Conservation (phyloP, 2,113 vertebrate genomes). For the Ameiurus melas region DNA sequence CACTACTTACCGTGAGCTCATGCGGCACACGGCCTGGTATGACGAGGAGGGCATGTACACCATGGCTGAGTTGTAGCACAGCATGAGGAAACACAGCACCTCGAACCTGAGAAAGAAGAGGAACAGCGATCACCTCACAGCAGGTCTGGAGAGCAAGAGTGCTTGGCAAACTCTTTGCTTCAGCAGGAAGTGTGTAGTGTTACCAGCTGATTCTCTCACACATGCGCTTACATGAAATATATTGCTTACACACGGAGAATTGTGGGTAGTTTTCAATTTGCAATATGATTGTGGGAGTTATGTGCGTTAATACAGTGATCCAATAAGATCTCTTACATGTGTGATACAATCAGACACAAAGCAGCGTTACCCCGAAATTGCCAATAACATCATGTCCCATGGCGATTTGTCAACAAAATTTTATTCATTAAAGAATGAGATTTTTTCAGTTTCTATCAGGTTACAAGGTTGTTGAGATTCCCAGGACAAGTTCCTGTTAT, state of each 20-base stretch:
- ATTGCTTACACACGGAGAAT: background rate
- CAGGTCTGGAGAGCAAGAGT: background rate
- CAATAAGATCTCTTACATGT: background rate
- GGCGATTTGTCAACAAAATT: background rate
- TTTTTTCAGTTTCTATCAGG: too few relatives aligned
- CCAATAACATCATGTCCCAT: background rate
- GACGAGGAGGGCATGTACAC: conserved; percentile 96
- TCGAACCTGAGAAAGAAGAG: conserved; percentile 84
- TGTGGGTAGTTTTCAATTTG: background rate
- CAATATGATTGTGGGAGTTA: background rate
- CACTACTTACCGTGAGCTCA: conserved; percentile 90
- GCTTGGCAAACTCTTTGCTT: conserved; percentile 39
- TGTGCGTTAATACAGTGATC: background rate
- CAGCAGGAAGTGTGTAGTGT: background rate
- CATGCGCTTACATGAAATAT: background rate
- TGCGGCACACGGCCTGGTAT: conserved; percentile 91
- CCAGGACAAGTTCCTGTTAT: background rate
- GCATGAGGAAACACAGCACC: conserved; percentile 96
- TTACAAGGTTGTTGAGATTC: background rate
- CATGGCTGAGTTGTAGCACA: conserved; percentile 96
- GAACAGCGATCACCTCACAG: background rate
- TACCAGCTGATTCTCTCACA: background rate
- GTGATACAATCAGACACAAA: background rate
- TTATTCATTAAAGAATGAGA: too few relatives aligned
- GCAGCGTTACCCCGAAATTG: too few relatives aligned